Conservation (phyloP, 2,888 invertebrate species). For the Rhingia campestris region DNA sequence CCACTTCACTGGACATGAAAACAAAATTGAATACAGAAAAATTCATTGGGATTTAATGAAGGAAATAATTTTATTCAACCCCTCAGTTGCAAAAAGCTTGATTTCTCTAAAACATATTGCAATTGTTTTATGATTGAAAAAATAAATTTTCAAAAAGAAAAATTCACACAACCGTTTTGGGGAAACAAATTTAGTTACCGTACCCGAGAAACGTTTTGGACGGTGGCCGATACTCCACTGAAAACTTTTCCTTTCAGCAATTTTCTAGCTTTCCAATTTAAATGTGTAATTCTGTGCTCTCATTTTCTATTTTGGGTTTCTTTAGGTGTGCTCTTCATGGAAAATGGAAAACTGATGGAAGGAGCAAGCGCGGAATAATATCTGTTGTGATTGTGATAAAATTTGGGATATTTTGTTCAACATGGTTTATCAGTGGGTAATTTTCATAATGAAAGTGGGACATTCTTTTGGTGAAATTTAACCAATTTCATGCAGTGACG, state of each 20-base stretch:
- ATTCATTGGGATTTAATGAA: not conserved
- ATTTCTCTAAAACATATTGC: not conserved
- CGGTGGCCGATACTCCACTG: slow-evolving; percentile 75
- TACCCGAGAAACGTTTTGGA: slow-evolving; percentile 69
- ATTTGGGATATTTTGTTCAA: slow-evolving; percentile 65
- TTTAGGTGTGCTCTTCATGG: slow-evolving; percentile 58
- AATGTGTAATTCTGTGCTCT: slow-evolving; percentile 48
- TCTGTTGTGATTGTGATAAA: slow-evolving; percentile 74
- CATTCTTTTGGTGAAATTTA: slow-evolving; percentile 37
- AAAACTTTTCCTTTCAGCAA: slow-evolving; percentile 72
- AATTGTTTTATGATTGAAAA: not conserved
- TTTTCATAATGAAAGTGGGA: slow-evolving; percentile 32
- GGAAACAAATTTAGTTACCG: slow-evolving; percentile 45
- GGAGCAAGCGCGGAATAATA: slow-evolving; percentile 69
- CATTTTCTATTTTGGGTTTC: slow-evolving; percentile 30
- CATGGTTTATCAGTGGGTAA: slow-evolving; percentile 73
- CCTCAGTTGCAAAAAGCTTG: not conserved
- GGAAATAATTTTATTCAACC: slow-evolving; percentile 11
- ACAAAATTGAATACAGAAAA: slow-evolving; percentile 58
- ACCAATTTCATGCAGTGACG: slow-evolving; percentile 44
- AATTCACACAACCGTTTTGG: slow-evolving; percentile 58
- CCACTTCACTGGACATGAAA: slow-evolving; percentile 64
- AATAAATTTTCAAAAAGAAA: slow-evolving; percentile 4
- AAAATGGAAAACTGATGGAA: slow-evolving; percentile 58
- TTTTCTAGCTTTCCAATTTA: slow-evolving; percentile 70